Evolutionary conservation across 2,113 vertebrate species (phyloP).

Genomic region (Clinocottus analis): DNA sequence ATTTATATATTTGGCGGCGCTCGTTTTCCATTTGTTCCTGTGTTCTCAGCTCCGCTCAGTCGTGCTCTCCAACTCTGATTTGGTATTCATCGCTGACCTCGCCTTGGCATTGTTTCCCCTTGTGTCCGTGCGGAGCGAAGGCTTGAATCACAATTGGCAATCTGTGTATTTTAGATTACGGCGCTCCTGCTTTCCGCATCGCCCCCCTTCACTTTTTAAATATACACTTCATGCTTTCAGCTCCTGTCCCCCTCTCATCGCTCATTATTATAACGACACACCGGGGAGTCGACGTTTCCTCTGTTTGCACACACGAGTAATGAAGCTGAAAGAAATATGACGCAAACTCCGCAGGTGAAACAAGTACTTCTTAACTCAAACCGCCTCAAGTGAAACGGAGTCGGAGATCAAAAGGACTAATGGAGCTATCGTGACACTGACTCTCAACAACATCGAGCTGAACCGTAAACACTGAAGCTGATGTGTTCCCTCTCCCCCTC

Average conservation of each 20-base stretch:
- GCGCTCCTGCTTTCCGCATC: neutral
- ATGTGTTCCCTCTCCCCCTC: neutral
- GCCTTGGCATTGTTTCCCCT: conserved; percentile 9
- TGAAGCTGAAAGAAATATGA: neutral
- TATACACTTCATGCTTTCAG: conserved; percentile 38
- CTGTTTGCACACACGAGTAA: conserved; percentile 24
- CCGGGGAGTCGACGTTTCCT: neutral
- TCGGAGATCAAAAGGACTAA: neutral
- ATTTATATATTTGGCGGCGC: conserved; percentile 42
- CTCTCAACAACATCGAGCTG: neutral
- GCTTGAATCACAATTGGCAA: conserved; percentile 42
- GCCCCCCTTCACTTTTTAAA: conserved; percentile 23
- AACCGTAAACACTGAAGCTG: neutral
- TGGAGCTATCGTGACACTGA: neutral
- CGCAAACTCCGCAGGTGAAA: neutral
- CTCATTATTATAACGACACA: conserved; percentile 27
- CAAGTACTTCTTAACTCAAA: neutral
- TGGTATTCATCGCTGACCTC: conserved; percentile 39
- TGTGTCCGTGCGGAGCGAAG: conserved; percentile 18
- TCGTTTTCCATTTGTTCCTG: conserved; percentile 21
- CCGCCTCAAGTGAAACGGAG: neutral
- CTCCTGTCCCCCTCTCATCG: neutral
- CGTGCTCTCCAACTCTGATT: conserved; percentile 42
- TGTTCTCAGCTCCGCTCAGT: conserved; percentile 10
- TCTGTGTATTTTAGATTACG: conserved; percentile 18